Base-by-base conservation (phyloP, 1,140 invertebrate species). In the Armadillidium nasatum region DNA sequence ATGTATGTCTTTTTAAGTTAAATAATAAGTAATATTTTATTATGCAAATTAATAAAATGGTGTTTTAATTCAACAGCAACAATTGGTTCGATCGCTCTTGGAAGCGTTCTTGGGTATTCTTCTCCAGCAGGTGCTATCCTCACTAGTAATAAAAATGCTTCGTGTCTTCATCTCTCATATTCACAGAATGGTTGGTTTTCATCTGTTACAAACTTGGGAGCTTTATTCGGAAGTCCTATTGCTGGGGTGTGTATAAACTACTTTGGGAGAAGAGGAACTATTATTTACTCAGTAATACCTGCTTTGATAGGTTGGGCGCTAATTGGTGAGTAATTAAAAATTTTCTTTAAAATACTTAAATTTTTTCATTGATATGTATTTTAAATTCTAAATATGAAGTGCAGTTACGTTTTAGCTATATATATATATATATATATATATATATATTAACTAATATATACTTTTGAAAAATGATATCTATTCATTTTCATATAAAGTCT, bases 251-350 rank as follows among this genome's bases (percentile, higher is more conserved):
- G 91, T 15, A 93, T 97, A 77, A 94, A 96, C 85, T 88, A 89
- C 79, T 83, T 94, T 13, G 95, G 95, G 70, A 87, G 95, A 82
- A 91, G 90, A 83, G 88, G 87, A 71, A 94, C 94, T 0, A 92
- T 96, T 74, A 85, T 93, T 44, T 85, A 87, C 9, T 93, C 91
- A 1, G 90, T 91, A 0, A 82, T 94, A 21, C 92, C 94, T 0
- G 96, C 95, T 83, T 88, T 94, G 45, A 80, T 86, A 74, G 92
- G 92, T 7, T 96, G 93, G 89, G 83, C 92, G 19, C 82, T 94
- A 10, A 94, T 95, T 72, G 90, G 77, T 78, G 33, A 54, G 79
- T 13, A n/a, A n/a, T n/a, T n/a, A n/a, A n/a, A n/a, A n/a, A n/a
- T n/a, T n/a, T n/a, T n/a, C n/a, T n/a, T n/a, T n/a, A n/a, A n/a